These are phyloP conservation scores for Sinohyriopsis cumingii DNA, from an alignment of 2,888 invertebrate genomes.

Conservation along the genomic window DNA sequence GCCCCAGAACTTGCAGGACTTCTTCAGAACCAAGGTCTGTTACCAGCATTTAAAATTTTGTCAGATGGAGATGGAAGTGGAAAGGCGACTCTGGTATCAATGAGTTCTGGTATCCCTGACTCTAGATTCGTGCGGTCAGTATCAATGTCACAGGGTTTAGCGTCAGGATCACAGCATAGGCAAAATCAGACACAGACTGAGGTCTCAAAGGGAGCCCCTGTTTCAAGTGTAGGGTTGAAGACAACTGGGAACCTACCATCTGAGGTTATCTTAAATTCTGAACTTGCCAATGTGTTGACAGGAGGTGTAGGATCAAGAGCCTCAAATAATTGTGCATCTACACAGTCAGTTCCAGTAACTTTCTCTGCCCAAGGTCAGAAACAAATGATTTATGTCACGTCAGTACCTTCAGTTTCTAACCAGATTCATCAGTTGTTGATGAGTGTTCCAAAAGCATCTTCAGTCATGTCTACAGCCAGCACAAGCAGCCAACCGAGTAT, in stretches of 20 bases:
- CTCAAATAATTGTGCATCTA: not conserved
- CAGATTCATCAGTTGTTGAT: slow-evolving; percentile 67
- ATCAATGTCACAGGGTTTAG: no score
- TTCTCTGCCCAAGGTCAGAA: slow-evolving; percentile 15
- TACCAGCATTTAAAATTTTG: slow-evolving; percentile 23
- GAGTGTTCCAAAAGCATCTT: slow-evolving; percentile 24
- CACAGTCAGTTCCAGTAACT: not conserved
- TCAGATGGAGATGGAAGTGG: slow-evolving; percentile 16
- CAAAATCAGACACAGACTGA: no score
- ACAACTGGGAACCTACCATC: no score
- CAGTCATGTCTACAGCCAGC: not conserved
- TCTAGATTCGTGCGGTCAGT: not conserved
- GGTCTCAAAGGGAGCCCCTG: no score
- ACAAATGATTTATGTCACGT: slow-evolving; percentile 51
- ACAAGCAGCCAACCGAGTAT: not conserved
- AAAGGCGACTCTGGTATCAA: slow-evolving; percentile 9
- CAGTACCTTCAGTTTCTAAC: slow-evolving; percentile 51
- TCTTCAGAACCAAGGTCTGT: slow-evolving; percentile 25
- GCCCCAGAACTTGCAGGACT: slow-evolving; percentile 47
- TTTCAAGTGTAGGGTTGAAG: no score
- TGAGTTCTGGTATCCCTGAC: not conserved
- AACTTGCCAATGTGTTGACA: no score
- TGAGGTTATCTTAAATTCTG: no score
- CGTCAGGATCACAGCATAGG: no score
- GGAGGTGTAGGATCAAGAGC: no score